Evolutionary conservation across 2,888 invertebrate species (phyloP).

Genomic region (Perizoma flavofasciatum): DNA sequence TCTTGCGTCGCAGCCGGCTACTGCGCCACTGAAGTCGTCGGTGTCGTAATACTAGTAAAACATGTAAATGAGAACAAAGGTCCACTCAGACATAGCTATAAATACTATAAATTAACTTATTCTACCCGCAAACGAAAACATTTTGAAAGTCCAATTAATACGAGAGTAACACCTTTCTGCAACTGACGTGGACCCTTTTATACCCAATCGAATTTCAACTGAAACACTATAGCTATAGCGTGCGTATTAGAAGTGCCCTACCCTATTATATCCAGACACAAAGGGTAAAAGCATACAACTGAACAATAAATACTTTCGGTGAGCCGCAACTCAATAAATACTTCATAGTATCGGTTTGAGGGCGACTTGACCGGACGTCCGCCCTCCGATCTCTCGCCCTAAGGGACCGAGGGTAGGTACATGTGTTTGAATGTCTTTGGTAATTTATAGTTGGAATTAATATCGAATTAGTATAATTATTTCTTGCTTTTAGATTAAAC

Average conservation of each 20-base stretch:
- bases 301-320: slow-evolving; percentile 80
- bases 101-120: slow-evolving; percentile 55
- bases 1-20: too few relatives aligned
- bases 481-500: slow-evolving; percentile 34
- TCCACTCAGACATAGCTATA: slow-evolving; percentile 18
- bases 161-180: slow-evolving; percentile 64
- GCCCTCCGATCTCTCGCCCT: slow-evolving; percentile 78
- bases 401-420: slow-evolving; percentile 51
- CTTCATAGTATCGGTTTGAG: slow-evolving; percentile 81
- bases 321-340: slow-evolving; percentile 82
- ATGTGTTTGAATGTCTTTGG: slow-evolving; percentile 58
- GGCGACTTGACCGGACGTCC: slow-evolving; percentile 76
- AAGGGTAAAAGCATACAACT: slow-evolving; percentile 70
- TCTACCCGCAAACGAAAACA: slow-evolving; percentile 65
- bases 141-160: slow-evolving; percentile 70
- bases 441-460: slow-evolving; percentile 52
- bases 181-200: slow-evolving; percentile 44
- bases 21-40: too few relatives aligned
- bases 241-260: slow-evolving; percentile 35
- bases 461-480: slow-evolving; percentile 44
- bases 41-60: not conserved
- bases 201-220: slow-evolving; percentile 39
- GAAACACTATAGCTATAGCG: slow-evolving; percentile 37
- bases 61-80: slow-evolving; percentile 19
- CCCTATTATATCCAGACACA: slow-evolving; percentile 36